A percentile compares a stretch with the other conserved stretches of the same genome.
Conservation (phyloP, 92 coral and sea anemone genomes). For the Galaxea fascicularis region DNA sequence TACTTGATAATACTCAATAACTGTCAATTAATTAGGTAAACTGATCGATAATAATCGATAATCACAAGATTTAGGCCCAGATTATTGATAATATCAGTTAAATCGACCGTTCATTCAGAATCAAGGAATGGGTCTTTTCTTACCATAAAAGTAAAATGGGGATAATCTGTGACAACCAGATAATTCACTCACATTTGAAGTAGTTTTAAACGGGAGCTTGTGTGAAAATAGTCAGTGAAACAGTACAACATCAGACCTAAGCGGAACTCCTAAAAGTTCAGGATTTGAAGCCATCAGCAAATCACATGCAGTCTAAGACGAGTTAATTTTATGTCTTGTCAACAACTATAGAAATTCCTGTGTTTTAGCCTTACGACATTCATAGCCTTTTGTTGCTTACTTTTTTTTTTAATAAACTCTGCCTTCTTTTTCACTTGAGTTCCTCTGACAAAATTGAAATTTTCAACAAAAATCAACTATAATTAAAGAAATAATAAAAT, state of each 20-base stretch:
- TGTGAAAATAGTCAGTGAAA: too few species aligned
- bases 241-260: too few species aligned
- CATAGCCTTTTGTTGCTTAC: not conserved
- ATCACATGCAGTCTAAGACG: not conserved
- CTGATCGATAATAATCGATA: slow-evolving; percentile 1
- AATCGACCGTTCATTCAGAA: not conserved
- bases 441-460: not conserved
- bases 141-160: not conserved
- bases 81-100: not conserved
- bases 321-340: not conserved
- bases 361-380: not conserved
- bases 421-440: not conserved
- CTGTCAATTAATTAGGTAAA: too few species aligned
- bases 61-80: not conserved
- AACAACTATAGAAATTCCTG: not conserved
- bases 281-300: not conserved
- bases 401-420: slow-evolving; percentile 3
- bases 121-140: not conserved
- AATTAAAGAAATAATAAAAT: too few species aligned
- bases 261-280: not conserved
- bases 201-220: too few species aligned
- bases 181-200: not conserved
- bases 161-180: not conserved
- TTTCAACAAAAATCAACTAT: too few species aligned
- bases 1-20: too few species aligned